Conservation (phyloP, 2,797 vertebrate genomes). For the Hybognathus amarus region DNA sequence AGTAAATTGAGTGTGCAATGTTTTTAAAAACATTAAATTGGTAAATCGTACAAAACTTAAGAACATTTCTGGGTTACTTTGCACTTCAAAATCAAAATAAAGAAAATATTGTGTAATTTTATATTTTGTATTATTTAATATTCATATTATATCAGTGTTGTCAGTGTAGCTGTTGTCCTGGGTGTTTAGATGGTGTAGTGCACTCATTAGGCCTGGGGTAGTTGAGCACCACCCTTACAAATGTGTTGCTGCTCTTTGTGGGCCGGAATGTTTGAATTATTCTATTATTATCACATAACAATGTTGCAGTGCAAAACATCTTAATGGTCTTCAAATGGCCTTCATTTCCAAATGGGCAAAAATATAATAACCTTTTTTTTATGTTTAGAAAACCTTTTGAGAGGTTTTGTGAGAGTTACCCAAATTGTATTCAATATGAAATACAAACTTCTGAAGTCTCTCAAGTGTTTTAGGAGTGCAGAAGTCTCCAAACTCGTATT, state of each 20-base stretch:
- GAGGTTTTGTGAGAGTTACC: background rate
- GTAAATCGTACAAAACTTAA: too few species aligned
- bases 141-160: background rate
- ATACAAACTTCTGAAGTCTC: background rate
- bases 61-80: background rate
- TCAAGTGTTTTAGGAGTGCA: background rate
- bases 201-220: background rate
- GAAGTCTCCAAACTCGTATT: background rate
- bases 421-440: background rate
- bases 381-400: too few species aligned
- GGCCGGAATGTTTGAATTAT: background rate
- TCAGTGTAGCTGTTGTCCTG: background rate
- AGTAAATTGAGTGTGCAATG: too few species aligned
- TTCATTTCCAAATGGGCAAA: background rate
- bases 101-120: background rate
- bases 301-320: background rate
- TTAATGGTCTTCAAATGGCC: conserved; percentile 10
- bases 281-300: background rate
- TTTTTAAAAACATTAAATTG: too few species aligned
- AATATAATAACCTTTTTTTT: background rate
- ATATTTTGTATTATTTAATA: background rate
- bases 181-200: background rate
- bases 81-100: background rate
- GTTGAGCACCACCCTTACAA: background rate
- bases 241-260: background rate